These are phyloP conservation scores for Acanthochromis polyacanthus DNA, from an alignment of 2,113 vertebrate genomes.

Conservation along the genomic window DNA sequence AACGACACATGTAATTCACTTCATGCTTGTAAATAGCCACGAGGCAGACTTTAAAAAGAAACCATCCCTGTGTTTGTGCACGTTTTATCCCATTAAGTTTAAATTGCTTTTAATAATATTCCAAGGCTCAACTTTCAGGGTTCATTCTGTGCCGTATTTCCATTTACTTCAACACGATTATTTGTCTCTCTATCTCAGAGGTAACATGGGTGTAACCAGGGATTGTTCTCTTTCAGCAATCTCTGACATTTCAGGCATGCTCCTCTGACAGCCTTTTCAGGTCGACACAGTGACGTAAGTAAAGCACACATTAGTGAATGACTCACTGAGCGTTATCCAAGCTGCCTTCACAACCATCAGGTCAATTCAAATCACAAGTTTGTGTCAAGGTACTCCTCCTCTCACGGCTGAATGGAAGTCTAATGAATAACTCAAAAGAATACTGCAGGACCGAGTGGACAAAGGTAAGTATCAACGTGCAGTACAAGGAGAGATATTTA, in stretches of 20 bases:
- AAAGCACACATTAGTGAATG: not conserved
- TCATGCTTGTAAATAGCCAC: not conserved
- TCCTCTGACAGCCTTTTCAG: not conserved
- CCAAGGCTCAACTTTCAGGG: too few species aligned
- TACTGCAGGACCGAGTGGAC: too few species aligned
- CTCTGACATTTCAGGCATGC: slow-evolving; percentile 7
- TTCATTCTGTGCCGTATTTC: too few species aligned
- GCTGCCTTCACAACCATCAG: not conserved
- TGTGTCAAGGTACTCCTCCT: not conserved
- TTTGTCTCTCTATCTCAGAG: not conserved
- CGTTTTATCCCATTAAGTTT: too few species aligned
- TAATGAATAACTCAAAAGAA: not conserved
- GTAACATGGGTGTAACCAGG: not conserved
- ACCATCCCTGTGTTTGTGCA: too few species aligned
- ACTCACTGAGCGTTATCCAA: not conserved
- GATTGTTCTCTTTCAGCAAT: not conserved
- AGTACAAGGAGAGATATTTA: not conserved
- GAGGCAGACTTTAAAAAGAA: too few species aligned
- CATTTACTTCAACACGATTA: too few species aligned
- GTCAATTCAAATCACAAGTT: not conserved
- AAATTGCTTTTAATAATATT: too few species aligned
- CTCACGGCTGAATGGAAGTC: not conserved
- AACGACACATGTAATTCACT: not conserved
- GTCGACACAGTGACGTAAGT: not conserved
- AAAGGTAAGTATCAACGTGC: too few species aligned